Evolutionary conservation across 2,113 vertebrate species (phyloP), one percentile per base, ranked within the genome.

Genomic region (Pheucticus melanocephalus): DNA sequence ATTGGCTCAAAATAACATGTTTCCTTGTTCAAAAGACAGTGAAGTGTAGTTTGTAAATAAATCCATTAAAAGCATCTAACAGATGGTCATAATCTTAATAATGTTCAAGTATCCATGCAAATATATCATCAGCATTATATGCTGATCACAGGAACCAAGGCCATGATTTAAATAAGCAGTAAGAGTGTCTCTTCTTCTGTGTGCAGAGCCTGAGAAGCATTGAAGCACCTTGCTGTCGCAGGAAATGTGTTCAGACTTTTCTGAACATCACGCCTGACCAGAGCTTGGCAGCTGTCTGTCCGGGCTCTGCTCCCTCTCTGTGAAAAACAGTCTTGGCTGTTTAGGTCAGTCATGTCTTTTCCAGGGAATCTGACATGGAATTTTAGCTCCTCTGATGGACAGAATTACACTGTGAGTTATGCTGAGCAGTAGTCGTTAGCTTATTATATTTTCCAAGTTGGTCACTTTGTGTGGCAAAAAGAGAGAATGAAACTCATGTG

Each of bases 211-310:
- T 47, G 37, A 92, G 53, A 82, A 83, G 65, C 50, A n/a, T 10
- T 44, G 27, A 5, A 79, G 53, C 37, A 44, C 15, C 7, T 78
- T 3, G 0, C 11, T 64, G 25, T 33, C 1, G 0, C 11, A 53
- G 21, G 12, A 37, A 40, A 42, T 0, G 0, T 25, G 31, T 44
- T 63, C 60, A 56, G 18, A 20, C 23, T 28, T 64, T 87, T 84
- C 57, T 79, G 66, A 56, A 72, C 42, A 48, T 42, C 1, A 0
- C 5, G 15, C 11, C 27, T 11, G 16, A 39, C 3, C 42, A 64
- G 17, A 85, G 23, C 12, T 37, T 42, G 12, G n/a, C 3, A 6
- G 19, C 12, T 80, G 4, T 40, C 31, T 75, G 23, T 59, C 39
- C 2, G 1, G 42, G 13, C 2, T 33, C 25, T 42, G 5, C 7